These are phyloP conservation scores for Penaeus japonicus DNA, from an alignment of 1,140 invertebrate species.

Conservation along the genomic window DNA sequence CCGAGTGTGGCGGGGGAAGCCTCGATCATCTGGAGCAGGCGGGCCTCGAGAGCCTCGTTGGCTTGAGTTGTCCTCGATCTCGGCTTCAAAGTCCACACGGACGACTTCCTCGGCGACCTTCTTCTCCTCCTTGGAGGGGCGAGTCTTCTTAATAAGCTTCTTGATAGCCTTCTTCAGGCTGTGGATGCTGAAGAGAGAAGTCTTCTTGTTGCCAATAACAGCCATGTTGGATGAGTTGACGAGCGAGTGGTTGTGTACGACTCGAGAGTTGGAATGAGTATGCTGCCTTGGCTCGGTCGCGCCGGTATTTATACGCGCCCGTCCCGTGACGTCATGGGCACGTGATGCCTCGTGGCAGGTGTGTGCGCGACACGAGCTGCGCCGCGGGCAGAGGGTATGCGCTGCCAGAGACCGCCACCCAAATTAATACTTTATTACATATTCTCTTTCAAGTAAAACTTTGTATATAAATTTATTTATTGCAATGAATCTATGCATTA, in stretches of 20 bases:
- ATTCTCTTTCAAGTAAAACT: neutral
- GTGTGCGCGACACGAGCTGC: conserved; percentile 59
- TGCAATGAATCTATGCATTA: too few relatives aligned
- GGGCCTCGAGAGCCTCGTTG: conserved; percentile 60
- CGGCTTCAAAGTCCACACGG: conserved; percentile 51
- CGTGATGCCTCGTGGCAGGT: conserved; percentile 59
- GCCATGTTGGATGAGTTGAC: conserved; percentile 26
- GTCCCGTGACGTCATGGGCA: conserved; percentile 56
- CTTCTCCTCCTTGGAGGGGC: conserved; percentile 27
- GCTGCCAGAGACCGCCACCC: conserved; percentile 1
- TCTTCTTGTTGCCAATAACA: conserved; percentile 42
- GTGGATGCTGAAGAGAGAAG: conserved; percentile 47
- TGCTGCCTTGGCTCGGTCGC: conserved; percentile 7
- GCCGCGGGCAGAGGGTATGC: conserved; percentile 28
- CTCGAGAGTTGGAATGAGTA: conserved; percentile 51
- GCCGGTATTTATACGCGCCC: conserved; percentile 37
- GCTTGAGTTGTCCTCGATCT: conserved; percentile 60
- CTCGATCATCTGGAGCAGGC: conserved; percentile 59
- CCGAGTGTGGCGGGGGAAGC: conserved; percentile 49
- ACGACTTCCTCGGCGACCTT: neutral
- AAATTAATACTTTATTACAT: neutral
- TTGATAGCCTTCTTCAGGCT: conserved; percentile 55
- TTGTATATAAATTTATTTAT: neutral
- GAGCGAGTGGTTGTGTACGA: neutral
- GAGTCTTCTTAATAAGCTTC: conserved; percentile 52